Base-by-base conservation (phyloP, 2,888 invertebrate species). In the Oasisia sp. region DNA sequence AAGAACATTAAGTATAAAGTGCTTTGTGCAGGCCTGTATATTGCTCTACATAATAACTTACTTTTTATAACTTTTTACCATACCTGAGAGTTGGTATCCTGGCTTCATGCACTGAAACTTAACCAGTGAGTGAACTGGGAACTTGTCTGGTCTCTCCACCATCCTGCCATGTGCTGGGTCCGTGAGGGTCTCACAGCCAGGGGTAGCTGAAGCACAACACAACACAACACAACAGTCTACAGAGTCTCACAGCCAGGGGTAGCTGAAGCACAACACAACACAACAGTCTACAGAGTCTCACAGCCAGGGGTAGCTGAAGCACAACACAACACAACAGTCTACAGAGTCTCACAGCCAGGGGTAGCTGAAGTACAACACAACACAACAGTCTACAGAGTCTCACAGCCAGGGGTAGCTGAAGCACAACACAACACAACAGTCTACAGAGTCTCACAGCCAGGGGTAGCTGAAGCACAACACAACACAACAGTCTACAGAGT, bases 201-300 rank as follows among this genome's bases (percentile, higher is more conserved):
- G 74, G n/a, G 74, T 74, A n/a, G 74, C 74, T 74, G 74, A 74
- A 74, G 27, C 74, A 74, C 19, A 74, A 74, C 74, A 74, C 74
- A 58, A 19, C 14, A 58, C 8, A 74, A 74, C 27, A 7, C 74
- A 74, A 38, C 27, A 14, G 7, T 74, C 74, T 27, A 50, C 50
- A 50, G 12, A 50, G 12, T 50, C 50, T 50, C 50, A 74, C 74
- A 74, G n/a, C 74, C 74, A 27, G 74, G 74, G n/a, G 74, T 74
- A n/a, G 74, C 74, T 74, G 74, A 74, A 74, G 27, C 74, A 74
- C 19, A 74, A 74, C 74, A 74, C 74, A 74, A 74, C 27, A 7
- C 74, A 74, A 38, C 27, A 14, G 7, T 74, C 74, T 27, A 50
- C 50, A 50, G 12, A 50, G 12, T 50, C 50, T 50, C 50, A 74